phyloP scores from a whole-genome alignment of 35 echinoderm and acorn worm genomes.

The Lytechinus variegatus region DNA sequence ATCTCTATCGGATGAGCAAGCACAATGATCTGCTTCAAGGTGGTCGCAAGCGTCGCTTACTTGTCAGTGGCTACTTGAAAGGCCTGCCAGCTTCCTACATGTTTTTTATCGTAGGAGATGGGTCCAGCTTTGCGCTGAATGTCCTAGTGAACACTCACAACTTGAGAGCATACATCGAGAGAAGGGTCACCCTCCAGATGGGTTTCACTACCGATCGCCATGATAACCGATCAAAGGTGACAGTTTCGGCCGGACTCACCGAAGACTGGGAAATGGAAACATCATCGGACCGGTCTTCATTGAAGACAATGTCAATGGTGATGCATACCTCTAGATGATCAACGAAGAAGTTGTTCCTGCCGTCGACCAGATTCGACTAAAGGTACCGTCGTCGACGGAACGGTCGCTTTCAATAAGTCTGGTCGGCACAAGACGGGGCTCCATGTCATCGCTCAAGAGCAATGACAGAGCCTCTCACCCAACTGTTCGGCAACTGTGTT shows the following conservation, averaged over 20 bases:
- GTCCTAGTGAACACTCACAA: neutral
- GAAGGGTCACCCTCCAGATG: neutral
- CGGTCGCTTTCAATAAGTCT: neutral
- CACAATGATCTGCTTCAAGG: constrained; percentile 36
- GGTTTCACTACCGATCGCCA: too few species aligned
- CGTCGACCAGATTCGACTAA: neutral
- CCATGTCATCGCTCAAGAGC: too few species aligned
- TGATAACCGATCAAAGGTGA: too few species aligned
- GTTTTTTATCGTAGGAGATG: too few species aligned
- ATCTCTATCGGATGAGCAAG: constrained; percentile 47
- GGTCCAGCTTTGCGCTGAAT: neutral
- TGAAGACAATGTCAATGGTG: neutral
- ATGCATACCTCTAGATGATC: neutral
- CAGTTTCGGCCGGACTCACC: neutral
- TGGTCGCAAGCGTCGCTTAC: neutral
- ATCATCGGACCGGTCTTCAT: neutral
- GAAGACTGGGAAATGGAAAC: neutral
- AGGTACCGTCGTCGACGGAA: neutral
- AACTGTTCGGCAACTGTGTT: too few species aligned
- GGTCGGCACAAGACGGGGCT: neutral
- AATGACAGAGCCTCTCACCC: too few species aligned
- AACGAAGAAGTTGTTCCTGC: neutral
- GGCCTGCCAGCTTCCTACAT: neutral
- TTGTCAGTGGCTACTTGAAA: neutral
- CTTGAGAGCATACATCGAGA: neutral